Evolutionary conservation across 1,140 invertebrate species (phyloP).

Genomic region (Drosophila takahashii): DNA sequence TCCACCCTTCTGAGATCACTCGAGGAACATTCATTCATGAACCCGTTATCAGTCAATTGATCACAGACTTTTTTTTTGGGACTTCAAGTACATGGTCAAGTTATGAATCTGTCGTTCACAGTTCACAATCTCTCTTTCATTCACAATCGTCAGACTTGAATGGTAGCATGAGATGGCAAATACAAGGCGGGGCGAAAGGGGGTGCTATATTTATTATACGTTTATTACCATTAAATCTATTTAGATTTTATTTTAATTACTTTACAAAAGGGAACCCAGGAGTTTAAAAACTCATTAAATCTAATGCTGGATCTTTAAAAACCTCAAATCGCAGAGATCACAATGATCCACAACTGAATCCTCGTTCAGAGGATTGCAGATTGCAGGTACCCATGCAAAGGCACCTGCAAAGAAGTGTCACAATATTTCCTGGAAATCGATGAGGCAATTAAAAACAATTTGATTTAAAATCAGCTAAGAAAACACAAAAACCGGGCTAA

Average conservation of each 20-base stretch:
- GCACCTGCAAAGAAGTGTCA: slow-evolving; percentile 49
- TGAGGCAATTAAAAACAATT: slow-evolving; percentile 78
- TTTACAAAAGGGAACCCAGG: neutral
- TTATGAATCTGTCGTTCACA: slow-evolving; percentile 16
- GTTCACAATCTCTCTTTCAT: slow-evolving; percentile 44
- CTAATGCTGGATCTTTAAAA: neutral
- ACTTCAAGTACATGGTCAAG: slow-evolving; percentile 19
- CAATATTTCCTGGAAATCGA: slow-evolving; percentile 68
- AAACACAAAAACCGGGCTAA: slow-evolving; percentile 48
- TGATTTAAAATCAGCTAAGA: slow-evolving; percentile 79
- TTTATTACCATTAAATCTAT: neutral
- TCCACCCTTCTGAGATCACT: slow-evolving; percentile 22
- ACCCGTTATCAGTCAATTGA: slow-evolving; percentile 34
- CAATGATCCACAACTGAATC: neutral
- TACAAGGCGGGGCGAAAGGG: neutral
- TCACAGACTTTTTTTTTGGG: slow-evolving; percentile 5
- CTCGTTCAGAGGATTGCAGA: slow-evolving; percentile 1
- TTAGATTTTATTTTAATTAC: neutral
- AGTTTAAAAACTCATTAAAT: neutral
- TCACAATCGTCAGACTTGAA: slow-evolving; percentile 32
- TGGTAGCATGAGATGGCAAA: slow-evolving; percentile 26
- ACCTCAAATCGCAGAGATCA: neutral
- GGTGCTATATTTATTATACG: neutral
- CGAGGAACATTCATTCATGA: slow-evolving; percentile 34
- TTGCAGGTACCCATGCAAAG: neutral